Conservation (phyloP, 2,113 vertebrate genomes). For the Salvelinus namaycush region DNA sequence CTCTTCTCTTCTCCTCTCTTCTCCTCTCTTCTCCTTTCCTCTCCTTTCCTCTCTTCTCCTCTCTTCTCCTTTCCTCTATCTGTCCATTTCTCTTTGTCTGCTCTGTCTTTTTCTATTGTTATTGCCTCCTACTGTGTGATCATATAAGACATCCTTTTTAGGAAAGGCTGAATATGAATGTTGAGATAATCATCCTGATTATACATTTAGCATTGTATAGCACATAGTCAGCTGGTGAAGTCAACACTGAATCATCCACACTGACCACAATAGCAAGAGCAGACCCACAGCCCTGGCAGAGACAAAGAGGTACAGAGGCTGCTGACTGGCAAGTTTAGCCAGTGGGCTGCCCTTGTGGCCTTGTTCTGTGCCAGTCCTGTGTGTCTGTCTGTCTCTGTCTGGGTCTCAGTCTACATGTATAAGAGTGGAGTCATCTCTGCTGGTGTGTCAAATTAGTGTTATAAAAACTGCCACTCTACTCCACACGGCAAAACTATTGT, state of each 20-base stretch:
- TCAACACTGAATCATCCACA: slow-evolving; percentile 52
- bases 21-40: background rate
- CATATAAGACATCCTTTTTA: background rate
- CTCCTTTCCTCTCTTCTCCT: background rate
- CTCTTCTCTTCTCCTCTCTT: background rate
- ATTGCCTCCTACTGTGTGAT: background rate
- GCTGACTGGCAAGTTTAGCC: slow-evolving; percentile 29
- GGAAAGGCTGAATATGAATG: background rate
- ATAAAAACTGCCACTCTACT: slow-evolving; percentile 22
- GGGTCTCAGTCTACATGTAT: slow-evolving; percentile 13
- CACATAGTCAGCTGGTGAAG: slow-evolving; percentile 48
- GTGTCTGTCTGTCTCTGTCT: background rate
- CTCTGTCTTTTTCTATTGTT: background rate
- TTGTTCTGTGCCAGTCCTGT: slow-evolving; percentile 15
- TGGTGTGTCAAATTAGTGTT: slow-evolving; percentile 52
- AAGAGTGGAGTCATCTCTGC: slow-evolving; percentile 39
- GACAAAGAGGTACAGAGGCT: slow-evolving; percentile 22
- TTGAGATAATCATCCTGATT: slow-evolving; percentile 48
- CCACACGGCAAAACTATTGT: slow-evolving; percentile 47
- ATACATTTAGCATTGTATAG: slow-evolving; percentile 43
- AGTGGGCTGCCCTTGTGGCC: slow-evolving; percentile 4
- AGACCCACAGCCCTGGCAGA: slow-evolving; percentile 33
- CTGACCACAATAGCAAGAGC: slow-evolving; percentile 38
- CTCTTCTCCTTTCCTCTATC: background rate
- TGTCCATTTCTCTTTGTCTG: background rate